Evolutionary conservation across 2,797 vertebrate genomes (phyloP).

Genomic region (Salmo trutta): DNA sequence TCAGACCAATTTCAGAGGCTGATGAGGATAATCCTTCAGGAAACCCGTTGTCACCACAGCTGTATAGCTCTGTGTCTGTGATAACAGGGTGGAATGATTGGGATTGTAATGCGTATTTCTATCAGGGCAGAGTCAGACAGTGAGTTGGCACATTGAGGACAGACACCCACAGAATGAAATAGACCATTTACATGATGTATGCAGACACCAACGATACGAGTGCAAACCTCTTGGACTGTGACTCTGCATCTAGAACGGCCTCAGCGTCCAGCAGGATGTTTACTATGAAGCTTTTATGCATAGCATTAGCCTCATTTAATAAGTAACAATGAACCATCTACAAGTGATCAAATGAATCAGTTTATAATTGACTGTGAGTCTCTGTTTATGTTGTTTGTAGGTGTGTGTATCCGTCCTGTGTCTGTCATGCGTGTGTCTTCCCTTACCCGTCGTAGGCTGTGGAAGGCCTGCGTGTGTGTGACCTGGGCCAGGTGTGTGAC

Average conservation of each 20-base stretch:
- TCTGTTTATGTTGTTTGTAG: too few species aligned
- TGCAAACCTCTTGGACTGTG: too few species aligned
- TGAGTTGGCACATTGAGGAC: not conserved
- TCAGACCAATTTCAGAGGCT: not conserved
- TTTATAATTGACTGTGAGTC: not conserved
- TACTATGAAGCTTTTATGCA: too few species aligned
- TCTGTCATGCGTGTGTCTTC: too few species aligned
- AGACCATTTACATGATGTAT: not conserved
- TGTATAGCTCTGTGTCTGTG: not conserved
- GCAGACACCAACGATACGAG: not conserved
- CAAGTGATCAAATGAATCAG: not conserved
- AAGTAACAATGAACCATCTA: not conserved
- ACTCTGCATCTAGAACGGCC: not conserved
- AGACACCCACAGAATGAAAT: not conserved
- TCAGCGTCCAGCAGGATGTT: not conserved
- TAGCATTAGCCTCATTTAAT: not conserved
- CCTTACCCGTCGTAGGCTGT: slow-evolving; percentile 18
- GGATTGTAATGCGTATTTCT: not conserved
- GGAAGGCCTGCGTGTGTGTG: slow-evolving; percentile 3
- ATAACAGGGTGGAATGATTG: not conserved
- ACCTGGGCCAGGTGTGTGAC: slow-evolving; percentile 80
- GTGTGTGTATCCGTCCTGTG: not conserved
- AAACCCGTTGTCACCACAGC: not conserved
- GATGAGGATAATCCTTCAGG: not conserved
- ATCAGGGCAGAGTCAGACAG: not conserved